phyloP scores from a whole-genome alignment of 2,113 vertebrate genomes.

The Miniopterus natalensis region DNA sequence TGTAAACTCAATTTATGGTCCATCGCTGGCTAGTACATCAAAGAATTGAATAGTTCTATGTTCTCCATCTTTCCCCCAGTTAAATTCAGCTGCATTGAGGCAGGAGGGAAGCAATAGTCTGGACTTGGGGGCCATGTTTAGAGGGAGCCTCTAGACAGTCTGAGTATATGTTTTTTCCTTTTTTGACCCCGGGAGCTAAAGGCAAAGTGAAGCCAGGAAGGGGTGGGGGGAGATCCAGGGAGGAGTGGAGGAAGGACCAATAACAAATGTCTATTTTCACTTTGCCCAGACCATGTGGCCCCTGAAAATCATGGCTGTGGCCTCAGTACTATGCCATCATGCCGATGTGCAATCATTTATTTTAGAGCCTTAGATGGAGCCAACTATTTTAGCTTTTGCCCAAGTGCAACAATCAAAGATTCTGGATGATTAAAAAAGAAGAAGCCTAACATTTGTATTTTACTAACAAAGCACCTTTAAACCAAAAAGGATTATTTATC shows the following conservation, averaged over 20 bases:
- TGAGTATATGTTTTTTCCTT: not conserved
- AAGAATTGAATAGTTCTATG: not conserved
- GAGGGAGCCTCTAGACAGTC: not conserved
- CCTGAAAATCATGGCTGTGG: not conserved
- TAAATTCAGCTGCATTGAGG: not conserved
- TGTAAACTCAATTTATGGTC: not conserved
- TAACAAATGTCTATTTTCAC: not conserved
- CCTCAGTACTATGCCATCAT: not conserved
- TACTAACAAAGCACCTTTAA: slow-evolving; percentile 76
- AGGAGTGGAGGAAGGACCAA: not conserved
- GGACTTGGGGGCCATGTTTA: not conserved
- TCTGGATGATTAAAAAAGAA: not conserved
- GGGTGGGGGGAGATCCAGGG: not conserved
- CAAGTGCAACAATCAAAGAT: slow-evolving; percentile 7
- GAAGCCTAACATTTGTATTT: slow-evolving; percentile 38
- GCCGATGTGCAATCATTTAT: not conserved
- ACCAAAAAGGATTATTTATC: slow-evolving; percentile 62
- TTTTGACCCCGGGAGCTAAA: not conserved
- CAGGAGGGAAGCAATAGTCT: not conserved
- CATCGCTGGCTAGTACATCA: not conserved
- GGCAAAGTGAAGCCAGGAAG: not conserved
- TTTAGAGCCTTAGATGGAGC: not conserved
- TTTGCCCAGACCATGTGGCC: not conserved
- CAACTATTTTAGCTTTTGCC: slow-evolving; percentile 14
- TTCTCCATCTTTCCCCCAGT: not conserved